Evolutionary conservation across 2,888 invertebrate genomes (phyloP), one percentile per base, ranked within the genome.

Genomic region (Thera obeliscata): DNA sequence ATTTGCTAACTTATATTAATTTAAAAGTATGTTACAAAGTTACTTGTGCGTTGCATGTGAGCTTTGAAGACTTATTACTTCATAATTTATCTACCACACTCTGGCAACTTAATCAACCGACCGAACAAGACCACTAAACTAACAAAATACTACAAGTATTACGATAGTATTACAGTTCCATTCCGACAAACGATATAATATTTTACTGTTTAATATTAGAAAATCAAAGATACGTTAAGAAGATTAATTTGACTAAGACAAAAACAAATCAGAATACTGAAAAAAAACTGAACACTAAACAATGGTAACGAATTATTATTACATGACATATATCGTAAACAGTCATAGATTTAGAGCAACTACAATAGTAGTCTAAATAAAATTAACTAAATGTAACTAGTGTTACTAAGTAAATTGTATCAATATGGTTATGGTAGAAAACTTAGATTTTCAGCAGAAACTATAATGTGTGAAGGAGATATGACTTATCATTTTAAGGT

Each of bases 281-380:
- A 58, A 38, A 22, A 33, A 56, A 5, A 55, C 60, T 57, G 5
- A 22, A 58, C 35, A 60, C 38, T 58, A 12, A 4, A 49, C 12
- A 66, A 70, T 69, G 70, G 70, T 71, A 73, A 73, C 71, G 67
- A 61, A 69, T 66, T 38, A 59, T 54, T 59, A 64, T 12, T 59
- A 33, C 58, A 61, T 7, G 58, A 62, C 35, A 56, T 54, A 56
- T 56, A 70, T 61, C 38, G 33, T 54, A 65, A 8, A 9, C 9
- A 61, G 43, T 61, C 58, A 57, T 56, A 64, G 49, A 12, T 12
- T 54, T 57, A 64, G 33, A 60, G 12, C 22, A 50, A 58, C 68
- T 70, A 67, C 69, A 71, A 71, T 63, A 69, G 69, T 71, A 69
- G 69, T 56, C 12, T 43, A 54, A 61, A 56, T 66, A 56, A n/a